These are phyloP conservation scores for Erythrocebus patas DNA, from an alignment of 2,113 vertebrate species.

Conservation along the genomic window DNA sequence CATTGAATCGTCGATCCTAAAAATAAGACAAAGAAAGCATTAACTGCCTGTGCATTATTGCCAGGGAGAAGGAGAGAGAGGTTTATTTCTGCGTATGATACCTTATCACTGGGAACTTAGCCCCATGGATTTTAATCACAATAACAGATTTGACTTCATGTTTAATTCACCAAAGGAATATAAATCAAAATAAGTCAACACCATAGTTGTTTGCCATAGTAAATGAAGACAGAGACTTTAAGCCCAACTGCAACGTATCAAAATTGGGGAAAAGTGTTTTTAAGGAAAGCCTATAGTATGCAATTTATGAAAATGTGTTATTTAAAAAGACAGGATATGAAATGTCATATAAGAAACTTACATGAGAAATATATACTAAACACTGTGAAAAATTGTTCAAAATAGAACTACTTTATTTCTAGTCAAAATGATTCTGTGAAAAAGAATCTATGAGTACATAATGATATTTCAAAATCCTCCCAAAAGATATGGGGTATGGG, in stretches of 20 bases:
- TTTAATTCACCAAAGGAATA: background rate
- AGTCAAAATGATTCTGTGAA: background rate
- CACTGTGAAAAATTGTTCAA: background rate
- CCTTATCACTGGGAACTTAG: background rate
- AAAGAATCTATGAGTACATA: background rate
- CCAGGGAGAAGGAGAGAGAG: background rate
- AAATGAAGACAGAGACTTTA: slow-evolving; percentile 18
- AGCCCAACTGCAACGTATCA: background rate
- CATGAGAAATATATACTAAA: background rate
- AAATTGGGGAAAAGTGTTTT: background rate
- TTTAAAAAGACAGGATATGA: slow-evolving; percentile 3
- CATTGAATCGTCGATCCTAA: slow-evolving; percentile 97
- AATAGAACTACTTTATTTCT: slow-evolving; percentile 15
- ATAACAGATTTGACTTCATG: background rate
- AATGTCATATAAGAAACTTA: slow-evolving; percentile 4
- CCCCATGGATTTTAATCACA: background rate
- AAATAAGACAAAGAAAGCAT: slow-evolving; percentile 66
- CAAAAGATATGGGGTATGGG: background rate
- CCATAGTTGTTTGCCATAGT: background rate
- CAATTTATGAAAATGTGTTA: slow-evolving; percentile 27
- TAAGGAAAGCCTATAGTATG: background rate
- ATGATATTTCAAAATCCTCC: background rate
- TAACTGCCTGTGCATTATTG: background rate
- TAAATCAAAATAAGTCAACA: background rate
- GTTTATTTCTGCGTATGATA: background rate